Conservation (phyloP, 2,113 vertebrate species). For the Dasypus novemcinctus region DNA sequence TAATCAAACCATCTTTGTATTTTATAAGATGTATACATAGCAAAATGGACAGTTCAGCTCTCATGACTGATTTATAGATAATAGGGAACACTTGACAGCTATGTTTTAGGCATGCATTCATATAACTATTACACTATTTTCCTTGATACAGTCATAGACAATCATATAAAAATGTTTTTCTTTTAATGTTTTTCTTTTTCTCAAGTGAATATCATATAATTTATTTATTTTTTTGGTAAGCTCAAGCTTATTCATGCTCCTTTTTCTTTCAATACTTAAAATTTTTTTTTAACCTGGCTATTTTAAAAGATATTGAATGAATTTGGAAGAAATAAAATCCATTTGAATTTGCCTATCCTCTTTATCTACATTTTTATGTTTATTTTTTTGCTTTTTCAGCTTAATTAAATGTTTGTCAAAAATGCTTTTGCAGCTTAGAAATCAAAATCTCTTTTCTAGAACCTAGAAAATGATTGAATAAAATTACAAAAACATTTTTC, state of each 20-base stretch:
- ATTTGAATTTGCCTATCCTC: not conserved
- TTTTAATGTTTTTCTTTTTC: not conserved
- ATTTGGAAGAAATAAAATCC: not conserved
- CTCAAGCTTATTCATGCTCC: not conserved
- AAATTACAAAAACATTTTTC: not conserved
- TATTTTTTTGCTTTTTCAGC: conserved; percentile 30
- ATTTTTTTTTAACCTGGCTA: not conserved
- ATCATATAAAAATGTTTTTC: not conserved
- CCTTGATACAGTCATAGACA: too few species aligned
- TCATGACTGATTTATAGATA: not conserved
- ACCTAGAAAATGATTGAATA: conserved; percentile 40
- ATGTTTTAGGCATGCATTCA: not conserved
- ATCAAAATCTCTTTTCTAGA: conserved; percentile 46
- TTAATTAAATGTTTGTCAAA: conserved; percentile 67
- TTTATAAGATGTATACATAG: not conserved
- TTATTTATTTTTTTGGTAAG: not conserved
- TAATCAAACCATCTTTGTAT: not conserved
- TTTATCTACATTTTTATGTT: not conserved
- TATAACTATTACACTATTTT: not conserved
- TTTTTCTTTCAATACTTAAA: not conserved
- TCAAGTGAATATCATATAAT: not conserved
- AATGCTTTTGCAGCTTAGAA: conserved; percentile 47
- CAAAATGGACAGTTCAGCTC: not conserved
- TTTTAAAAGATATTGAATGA: not conserved
- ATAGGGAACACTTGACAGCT: not conserved